Base-by-base conservation (phyloP, 2,888 invertebrate species). In the Melangyna quadrimaculata region DNA sequence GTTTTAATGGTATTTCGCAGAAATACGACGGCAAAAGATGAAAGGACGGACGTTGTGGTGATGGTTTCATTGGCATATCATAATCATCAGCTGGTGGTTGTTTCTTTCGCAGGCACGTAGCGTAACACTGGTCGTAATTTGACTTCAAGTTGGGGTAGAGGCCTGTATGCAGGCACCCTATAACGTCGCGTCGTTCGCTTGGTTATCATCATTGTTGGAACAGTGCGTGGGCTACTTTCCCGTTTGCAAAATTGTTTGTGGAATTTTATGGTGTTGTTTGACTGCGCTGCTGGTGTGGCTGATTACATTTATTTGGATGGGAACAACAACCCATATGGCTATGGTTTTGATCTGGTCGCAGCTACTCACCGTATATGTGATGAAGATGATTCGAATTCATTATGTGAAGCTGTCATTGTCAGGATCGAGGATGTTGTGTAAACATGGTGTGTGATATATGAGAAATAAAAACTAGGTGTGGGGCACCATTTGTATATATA, bases 51-150 rank as follows among this genome's bases (percentile, higher is more conserved):
- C 70, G 78, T 78, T 70, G 24, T 43, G 57, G 55, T 83, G 78
- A 74, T 83, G 74, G 70, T 78, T 83, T 74, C 73, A 79, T 74
- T 74, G 79, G 83, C 74, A 83, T 83, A 78, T 82, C 61, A 67
- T 80, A 63, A 70, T 57, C 81, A 43, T 51, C 71, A 63, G 12
- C 45, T 73, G 72, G 72, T 65, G 55, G 78, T 65, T 63, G 27
- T 57, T 71, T 83, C 65, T 61, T 74, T 83, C 73, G 74, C 57
- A 78, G 71, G 70, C 65, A 71, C 70, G 51, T 65, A 75, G 70
- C 71, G 65, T 77, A 71, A 65, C 71, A 71, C 45, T 24, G 51
- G 29, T 40, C 53, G 51, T 74, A 40, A 74, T 80, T 70, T 63
- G 73, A 63, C 17, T 45, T 63, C 17, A 69, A 70, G 70, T 37